phyloP scores from a whole-genome alignment of 2,113 vertebrate species.

The Cavia porcellus region DNA sequence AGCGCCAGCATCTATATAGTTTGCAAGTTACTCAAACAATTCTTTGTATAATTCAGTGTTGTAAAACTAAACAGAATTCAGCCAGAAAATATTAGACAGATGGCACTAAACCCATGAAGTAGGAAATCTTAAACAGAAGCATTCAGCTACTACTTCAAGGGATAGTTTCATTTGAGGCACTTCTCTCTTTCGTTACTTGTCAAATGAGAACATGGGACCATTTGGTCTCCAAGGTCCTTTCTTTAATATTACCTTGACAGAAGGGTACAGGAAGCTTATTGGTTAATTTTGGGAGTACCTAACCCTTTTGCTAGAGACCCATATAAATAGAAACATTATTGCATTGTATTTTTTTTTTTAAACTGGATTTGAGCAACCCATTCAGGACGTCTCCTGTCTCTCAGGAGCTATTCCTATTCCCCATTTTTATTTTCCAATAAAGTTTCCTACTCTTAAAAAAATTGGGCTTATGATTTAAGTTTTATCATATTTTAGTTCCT shows the following conservation, averaged over 20 bases:
- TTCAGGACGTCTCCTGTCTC: too few species aligned
- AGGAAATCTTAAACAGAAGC: background rate
- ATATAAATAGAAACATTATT: background rate
- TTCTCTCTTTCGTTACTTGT: background rate
- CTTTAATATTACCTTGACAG: background rate
- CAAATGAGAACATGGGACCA: background rate
- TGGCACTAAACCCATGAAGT: background rate
- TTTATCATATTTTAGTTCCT: constrained; percentile 33
- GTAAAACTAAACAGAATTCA: background rate
- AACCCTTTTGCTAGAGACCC: constrained; percentile 28
- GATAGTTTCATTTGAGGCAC: background rate
- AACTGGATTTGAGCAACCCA: background rate
- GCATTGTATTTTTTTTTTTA: background rate
- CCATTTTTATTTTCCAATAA: too few species aligned
- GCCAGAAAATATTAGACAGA: background rate
- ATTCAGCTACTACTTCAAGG: background rate
- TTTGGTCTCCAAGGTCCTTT: background rate
- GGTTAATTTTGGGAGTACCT: background rate
- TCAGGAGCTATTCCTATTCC: too few species aligned
- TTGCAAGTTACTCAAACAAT: constrained; percentile 28
- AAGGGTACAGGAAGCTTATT: background rate
- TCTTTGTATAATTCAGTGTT: background rate
- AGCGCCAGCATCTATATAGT: background rate
- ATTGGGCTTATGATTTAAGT: background rate
- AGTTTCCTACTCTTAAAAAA: too few species aligned